phyloP scores from a whole-genome alignment of 2,888 invertebrate species.

The Campopleginae sp. region DNA sequence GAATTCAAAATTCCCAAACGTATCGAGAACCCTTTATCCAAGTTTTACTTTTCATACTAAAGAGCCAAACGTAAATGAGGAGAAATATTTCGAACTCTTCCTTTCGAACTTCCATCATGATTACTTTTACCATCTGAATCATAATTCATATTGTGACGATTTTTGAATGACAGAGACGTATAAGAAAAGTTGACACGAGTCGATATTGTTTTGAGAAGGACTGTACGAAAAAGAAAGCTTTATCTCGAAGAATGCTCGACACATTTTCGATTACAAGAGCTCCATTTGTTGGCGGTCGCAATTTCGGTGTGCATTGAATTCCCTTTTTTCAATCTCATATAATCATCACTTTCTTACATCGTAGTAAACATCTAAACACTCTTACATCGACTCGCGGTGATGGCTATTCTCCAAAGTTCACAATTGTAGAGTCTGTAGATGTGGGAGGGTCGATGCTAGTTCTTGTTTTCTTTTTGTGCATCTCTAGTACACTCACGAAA shows the following conservation, averaged over 20 bases:
- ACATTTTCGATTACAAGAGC: conserved; percentile 31
- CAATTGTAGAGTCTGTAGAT: conserved; percentile 20
- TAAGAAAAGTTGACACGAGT: neutral
- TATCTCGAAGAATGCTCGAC: conserved; percentile 45
- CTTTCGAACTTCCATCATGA: neutral
- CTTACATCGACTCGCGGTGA: neutral
- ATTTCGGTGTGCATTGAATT: conserved; percentile 17
- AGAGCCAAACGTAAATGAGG: neutral
- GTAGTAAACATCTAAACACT: neutral
- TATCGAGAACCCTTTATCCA: neutral
- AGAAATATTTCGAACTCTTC: neutral
- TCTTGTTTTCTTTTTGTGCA: conserved; percentile 17
- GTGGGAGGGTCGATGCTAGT: conserved; percentile 18
- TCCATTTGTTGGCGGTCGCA: neutral
- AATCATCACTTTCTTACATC: neutral
- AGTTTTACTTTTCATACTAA: neutral
- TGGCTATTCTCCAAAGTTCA: conserved; percentile 12
- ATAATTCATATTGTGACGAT: neutral
- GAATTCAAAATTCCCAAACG: neutral
- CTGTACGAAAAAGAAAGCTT: neutral
- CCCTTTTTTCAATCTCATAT: conserved; percentile 13
- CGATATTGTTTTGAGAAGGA: neutral
- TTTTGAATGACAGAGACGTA: neutral
- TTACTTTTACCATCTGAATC: neutral
- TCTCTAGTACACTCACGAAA: conserved; percentile 14